Conservation (phyloP, 2,888 invertebrate genomes). For the Norana najaformis region DNA sequence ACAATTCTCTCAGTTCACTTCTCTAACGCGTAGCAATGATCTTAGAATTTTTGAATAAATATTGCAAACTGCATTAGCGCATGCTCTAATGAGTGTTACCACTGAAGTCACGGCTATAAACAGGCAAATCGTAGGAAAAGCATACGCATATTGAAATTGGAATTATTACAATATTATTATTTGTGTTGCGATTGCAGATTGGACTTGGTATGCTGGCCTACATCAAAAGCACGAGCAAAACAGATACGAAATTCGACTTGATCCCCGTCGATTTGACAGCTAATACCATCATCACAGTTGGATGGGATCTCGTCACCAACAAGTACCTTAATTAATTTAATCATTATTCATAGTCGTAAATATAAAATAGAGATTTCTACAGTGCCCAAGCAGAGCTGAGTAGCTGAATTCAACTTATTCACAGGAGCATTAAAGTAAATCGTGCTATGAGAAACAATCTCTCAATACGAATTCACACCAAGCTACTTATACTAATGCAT, state of each 20-base stretch:
- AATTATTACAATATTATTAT: neutral
- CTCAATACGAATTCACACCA: no score
- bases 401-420: no score
- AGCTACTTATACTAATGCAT: no score
- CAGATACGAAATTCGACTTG: neutral
- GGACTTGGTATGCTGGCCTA: neutral
- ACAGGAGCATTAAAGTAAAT: neutral
- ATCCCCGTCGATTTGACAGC: constrained; percentile 10
- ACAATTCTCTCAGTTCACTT: neutral
- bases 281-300: neutral
- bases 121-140: neutral
- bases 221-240: neutral
- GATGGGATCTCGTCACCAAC: neutral
- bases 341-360: no score
- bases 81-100: no score
- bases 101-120: neutral
- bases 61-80: no score
- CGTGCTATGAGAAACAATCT: neutral
- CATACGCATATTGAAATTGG: neutral
- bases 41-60: no score
- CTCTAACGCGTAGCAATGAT: no score
- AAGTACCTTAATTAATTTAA: neutral
- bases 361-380: no score
- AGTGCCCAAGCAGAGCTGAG: no score
- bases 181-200: neutral